Conservation (phyloP, 2,113 vertebrate genomes). For the Scophthalmus maximus region DNA sequence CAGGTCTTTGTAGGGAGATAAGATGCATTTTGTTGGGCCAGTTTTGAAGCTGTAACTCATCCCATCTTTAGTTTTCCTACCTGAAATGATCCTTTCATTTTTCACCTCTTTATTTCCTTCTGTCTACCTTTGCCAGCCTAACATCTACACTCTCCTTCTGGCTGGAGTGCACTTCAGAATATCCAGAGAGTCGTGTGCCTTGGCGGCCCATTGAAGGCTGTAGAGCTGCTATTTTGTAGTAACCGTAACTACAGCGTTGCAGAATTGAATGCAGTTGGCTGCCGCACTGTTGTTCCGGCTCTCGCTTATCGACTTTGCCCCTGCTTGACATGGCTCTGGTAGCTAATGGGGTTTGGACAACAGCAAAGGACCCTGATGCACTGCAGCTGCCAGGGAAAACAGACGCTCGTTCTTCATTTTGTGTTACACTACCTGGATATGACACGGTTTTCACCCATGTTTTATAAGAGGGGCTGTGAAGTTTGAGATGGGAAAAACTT, state of each 20-base stretch:
- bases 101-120: conserved; percentile 16
- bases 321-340: conserved; percentile 49
- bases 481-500: background rate
- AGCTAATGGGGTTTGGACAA: conserved; percentile 61
- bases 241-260: conserved; percentile 28
- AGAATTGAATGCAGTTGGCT: conserved; percentile 43
- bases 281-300: conserved; percentile 30
- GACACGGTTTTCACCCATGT: conserved; percentile 15
- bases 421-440: conserved; percentile 17
- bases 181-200: conserved; percentile 21
- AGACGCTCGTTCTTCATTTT: conserved; percentile 47
- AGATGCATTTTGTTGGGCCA: background rate
- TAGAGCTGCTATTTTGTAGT: conserved; percentile 44
- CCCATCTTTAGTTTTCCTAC: conserved; percentile 1
- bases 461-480: conserved; percentile 5
- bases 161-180: conserved; percentile 45
- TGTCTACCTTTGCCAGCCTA: background rate
- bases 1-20: background rate
- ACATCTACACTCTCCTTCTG: conserved; percentile 10
- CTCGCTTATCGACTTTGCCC: conserved; percentile 55
- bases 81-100: conserved; percentile 26
- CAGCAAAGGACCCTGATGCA: conserved; percentile 34
- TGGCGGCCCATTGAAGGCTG: conserved; percentile 23
- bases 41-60: background rate
- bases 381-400: conserved; percentile 35